Conservation (phyloP, 2,888 invertebrate genomes). For the Amblyjoppa fuscipennis region DNA sequence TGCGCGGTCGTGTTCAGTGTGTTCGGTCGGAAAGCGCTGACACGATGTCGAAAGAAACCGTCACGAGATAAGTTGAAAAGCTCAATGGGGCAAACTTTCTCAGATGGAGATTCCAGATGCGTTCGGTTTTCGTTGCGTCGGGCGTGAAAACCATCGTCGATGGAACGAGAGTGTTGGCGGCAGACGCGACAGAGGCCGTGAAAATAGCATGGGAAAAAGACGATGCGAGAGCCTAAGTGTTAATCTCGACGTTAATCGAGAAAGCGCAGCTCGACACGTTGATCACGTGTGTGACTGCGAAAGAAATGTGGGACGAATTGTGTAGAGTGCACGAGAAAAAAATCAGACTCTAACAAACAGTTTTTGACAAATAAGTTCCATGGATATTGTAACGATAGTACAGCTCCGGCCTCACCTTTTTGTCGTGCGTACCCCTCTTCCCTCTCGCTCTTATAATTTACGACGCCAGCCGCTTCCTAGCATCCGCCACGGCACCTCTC, state of each 20-base stretch:
- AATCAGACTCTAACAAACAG: constrained; percentile 38
- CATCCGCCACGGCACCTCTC: no score
- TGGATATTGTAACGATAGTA: not conserved
- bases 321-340: constrained; percentile 63
- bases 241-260: constrained; percentile 68
- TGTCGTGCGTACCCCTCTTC: no score
- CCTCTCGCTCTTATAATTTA: no score
- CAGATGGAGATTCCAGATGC: constrained; percentile 63
- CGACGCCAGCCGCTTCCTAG: no score
- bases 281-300: constrained; percentile 60
- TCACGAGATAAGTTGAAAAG: constrained; percentile 42
- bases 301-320: constrained; percentile 64
- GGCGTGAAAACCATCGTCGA: constrained; percentile 46
- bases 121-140: constrained; percentile 32
- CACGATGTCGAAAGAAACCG: constrained; percentile 36
- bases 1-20: not conserved
- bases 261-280: constrained; percentile 55
- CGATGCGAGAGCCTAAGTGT: constrained; percentile 61
- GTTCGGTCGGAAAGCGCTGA: not conserved
- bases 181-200: not conserved
- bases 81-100: constrained; percentile 62
- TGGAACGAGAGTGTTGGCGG: constrained; percentile 45
- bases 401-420: no score
- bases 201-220: constrained; percentile 54
- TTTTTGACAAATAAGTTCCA: not conserved